Evolutionary conservation across 2,888 invertebrate species (phyloP), one percentile per base, ranked within the genome.

Genomic region (Pyrrhia umbra): DNA sequence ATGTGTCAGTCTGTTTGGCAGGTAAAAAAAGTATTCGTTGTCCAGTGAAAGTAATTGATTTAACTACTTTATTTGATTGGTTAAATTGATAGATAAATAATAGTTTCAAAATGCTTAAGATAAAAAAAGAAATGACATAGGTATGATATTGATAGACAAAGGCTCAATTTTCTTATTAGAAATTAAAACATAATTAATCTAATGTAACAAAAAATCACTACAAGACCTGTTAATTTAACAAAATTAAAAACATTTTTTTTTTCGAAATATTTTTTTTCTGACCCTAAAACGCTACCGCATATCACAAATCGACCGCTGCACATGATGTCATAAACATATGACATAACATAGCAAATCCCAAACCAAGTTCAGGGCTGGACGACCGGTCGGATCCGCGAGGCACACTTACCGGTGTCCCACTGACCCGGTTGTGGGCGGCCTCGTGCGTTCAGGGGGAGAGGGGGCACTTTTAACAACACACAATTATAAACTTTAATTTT

Each of bases 301-400:
- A 30, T 15, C 37, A 45, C 27, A 37, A 67, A 55, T 49, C 30
- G 21, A 13, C 21, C 37, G 27, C 25, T 62, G 65, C 54, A 45
- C 40, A 67, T 81, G 59, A 81, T 75, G 62, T 66, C 79, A 80
- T 75, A 61, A 47, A 63, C 40, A 60, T 68, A 76, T 86, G 85
- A 86, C 82, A 85, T 85, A 88, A 88, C 79, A 72, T 74, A 68
- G 82, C 80, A 77, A 79, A 83, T 76, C 80, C 81, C 87, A 76
- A 73, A 77, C 75, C 93, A 93, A 93, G 93, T 93, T 92, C 94
- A 92, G 87, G 92, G 92, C 87, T 91, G 85, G 68, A 76, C 82
- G 80, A 81, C 85, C 82, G 87, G 85, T 87, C 85, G 81, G 80
- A 80, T 77, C 83, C 85, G 85, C 85, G 85, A 81, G 82, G 84